These are phyloP conservation scores for Silurus lanzhouensis DNA, from an alignment of 2,797 vertebrate species.

Conservation along the genomic window DNA sequence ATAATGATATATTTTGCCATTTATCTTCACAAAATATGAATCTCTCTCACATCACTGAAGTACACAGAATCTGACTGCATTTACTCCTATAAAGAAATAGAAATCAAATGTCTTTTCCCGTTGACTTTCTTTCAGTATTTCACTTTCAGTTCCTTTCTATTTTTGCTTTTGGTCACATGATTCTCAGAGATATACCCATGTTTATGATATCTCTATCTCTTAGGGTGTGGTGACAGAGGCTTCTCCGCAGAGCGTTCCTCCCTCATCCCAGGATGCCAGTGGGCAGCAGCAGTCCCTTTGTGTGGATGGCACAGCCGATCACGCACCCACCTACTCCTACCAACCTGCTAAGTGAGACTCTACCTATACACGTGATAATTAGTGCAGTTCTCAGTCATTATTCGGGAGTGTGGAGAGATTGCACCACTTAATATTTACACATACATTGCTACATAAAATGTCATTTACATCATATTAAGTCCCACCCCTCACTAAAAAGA, in stretches of 20 bases:
- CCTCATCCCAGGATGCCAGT: slow-evolving; percentile 90
- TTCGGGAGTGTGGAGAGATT: not conserved
- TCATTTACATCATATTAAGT: too few species aligned
- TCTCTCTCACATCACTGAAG: not conserved
- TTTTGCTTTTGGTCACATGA: not conserved
- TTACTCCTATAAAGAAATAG: not conserved
- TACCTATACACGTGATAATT: slow-evolving; percentile 5
- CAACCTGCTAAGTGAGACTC: slow-evolving; percentile 90
- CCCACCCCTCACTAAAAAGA: not conserved
- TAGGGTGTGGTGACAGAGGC: slow-evolving; percentile 94
- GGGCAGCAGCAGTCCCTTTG: slow-evolving; percentile 92
- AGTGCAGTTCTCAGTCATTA: not conserved
- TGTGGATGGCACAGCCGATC: slow-evolving; percentile 90
- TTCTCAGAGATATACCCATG: slow-evolving; percentile 5
- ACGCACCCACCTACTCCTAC: slow-evolving; percentile 92
- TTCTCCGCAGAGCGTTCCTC: slow-evolving; percentile 88
- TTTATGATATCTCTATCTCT: slow-evolving; percentile 57
- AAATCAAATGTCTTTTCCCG: not conserved
- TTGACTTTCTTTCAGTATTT: not conserved
- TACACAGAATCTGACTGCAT: not conserved
- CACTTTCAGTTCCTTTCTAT: not conserved
- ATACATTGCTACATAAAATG: not conserved
- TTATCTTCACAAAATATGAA: not conserved
- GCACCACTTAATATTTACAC: not conserved
- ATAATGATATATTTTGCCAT: not conserved